Evolutionary conservation across 2,888 invertebrate genomes (phyloP).

Genomic region (Cataglyphis livida): DNA sequence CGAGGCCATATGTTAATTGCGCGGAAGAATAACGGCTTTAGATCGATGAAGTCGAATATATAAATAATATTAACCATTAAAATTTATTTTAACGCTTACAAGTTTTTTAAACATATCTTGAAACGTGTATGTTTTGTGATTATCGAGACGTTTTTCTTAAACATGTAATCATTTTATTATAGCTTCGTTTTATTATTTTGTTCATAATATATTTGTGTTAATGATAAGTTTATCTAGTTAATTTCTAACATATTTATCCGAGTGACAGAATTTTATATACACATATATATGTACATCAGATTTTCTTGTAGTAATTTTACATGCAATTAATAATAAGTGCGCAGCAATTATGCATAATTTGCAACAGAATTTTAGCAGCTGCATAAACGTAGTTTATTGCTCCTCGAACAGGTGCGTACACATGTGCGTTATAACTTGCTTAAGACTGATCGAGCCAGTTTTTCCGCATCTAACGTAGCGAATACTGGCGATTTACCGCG

Average conservation of each 20-base stretch:
- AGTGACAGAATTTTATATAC: background rate
- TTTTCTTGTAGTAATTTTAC: conserved; percentile 25
- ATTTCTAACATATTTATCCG: conserved; percentile 5
- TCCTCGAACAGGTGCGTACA: conserved; percentile 43
- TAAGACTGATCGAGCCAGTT: conserved; percentile 64
- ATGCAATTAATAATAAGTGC: conserved; percentile 29
- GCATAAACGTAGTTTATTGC: conserved; percentile 52
- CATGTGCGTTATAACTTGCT: conserved; percentile 52
- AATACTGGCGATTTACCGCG: conserved; percentile 38
- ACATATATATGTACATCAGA: background rate
- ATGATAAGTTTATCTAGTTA: conserved; percentile 6
- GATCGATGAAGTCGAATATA: background rate
- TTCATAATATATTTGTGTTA: conserved; percentile 1
- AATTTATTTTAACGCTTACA: background rate
- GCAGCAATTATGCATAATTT: conserved; percentile 51
- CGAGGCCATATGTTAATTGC: conserved; percentile 42
- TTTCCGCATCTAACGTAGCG: conserved; percentile 40
- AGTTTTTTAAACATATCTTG: background rate
- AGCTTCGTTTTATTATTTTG: background rate
- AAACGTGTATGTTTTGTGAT: background rate
- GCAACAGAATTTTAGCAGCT: conserved; percentile 43
- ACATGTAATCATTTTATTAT: background rate
- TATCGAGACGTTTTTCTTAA: background rate
- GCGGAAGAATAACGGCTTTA: background rate
- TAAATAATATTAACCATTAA: background rate